phyloP scores from a whole-genome alignment of 2,888 invertebrate genomes.

The Muschampia plurimacula region DNA sequence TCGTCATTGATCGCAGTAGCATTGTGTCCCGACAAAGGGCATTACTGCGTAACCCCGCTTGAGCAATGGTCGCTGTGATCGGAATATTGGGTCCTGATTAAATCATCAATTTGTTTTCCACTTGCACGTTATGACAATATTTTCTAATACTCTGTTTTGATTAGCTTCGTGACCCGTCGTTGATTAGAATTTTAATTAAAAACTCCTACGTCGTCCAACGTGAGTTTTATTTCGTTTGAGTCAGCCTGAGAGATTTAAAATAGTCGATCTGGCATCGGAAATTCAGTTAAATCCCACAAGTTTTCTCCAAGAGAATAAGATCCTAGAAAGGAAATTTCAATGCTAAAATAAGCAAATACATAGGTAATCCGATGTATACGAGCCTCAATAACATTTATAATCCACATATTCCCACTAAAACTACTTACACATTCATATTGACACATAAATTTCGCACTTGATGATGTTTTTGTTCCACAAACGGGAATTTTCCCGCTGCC shows the following conservation, averaged over 20 bases:
- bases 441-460: constrained; percentile 19
- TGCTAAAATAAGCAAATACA: not conserved
- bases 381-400: not conserved
- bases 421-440: constrained; percentile 3
- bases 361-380: not conserved
- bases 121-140: constrained; percentile 33
- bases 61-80: constrained; percentile 56
- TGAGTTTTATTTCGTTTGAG: not conserved
- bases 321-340: not conserved
- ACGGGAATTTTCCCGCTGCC: not conserved
- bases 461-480: constrained; percentile 18
- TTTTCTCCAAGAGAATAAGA: not conserved
- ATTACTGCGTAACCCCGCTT: constrained; percentile 49
- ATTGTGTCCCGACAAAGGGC: constrained; percentile 50
- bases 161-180: constrained; percentile 23
- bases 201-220: not conserved
- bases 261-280: not conserved
- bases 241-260: not conserved
- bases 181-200: not conserved
- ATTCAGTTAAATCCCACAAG: not conserved
- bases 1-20: constrained; percentile 44
- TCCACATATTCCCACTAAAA: not conserved
- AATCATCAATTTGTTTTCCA: constrained; percentile 36
- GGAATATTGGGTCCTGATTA: constrained; percentile 58
- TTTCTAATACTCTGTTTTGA: constrained; percentile 31